These are phyloP conservation scores for Pipa parva DNA, from an alignment of 2,113 vertebrate genomes.

Conservation along the genomic window DNA sequence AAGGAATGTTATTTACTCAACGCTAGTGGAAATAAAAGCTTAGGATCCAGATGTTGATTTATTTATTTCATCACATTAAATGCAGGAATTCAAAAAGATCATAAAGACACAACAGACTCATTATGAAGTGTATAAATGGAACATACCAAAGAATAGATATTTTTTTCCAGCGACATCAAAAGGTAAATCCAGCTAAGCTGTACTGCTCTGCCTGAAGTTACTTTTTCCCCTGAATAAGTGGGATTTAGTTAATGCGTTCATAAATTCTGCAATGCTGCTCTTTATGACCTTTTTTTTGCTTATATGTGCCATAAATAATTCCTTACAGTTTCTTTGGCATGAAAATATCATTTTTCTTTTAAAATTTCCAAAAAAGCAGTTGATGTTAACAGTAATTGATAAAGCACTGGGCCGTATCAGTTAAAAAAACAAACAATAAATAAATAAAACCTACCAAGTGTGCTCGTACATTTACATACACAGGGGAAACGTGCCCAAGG, in stretches of 20 bases:
- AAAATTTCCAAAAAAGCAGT: conserved; percentile 12
- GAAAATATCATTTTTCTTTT: neutral
- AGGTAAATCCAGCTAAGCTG: conserved; percentile 51
- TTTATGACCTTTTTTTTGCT: conserved; percentile 44
- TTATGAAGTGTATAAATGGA: conserved; percentile 60
- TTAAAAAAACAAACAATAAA: neutral
- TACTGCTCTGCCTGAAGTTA: conserved; percentile 50
- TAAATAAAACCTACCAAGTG: too few relatives aligned
- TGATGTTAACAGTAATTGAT: conserved; percentile 17
- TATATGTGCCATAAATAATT: conserved; percentile 33
- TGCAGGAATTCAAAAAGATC: conserved; percentile 56
- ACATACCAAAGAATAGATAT: conserved; percentile 52
- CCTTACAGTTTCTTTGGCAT: conserved; percentile 35
- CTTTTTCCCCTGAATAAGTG: conserved; percentile 50
- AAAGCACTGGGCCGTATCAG: conserved; percentile 17
- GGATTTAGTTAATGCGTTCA: conserved; percentile 49
- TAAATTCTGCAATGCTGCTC: conserved; percentile 49
- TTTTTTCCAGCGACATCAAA: conserved; percentile 62
- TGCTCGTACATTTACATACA: conserved; percentile 32
- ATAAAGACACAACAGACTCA: conserved; percentile 55
- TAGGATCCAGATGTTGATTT: conserved; percentile 52
- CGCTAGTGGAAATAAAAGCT: conserved; percentile 49
- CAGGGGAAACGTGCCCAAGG: conserved; percentile 24
- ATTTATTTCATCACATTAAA: conserved; percentile 61
- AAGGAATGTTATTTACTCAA: conserved; percentile 46